phyloP scores from a whole-genome alignment of 2,797 vertebrate species.

The Spizella passerina region DNA sequence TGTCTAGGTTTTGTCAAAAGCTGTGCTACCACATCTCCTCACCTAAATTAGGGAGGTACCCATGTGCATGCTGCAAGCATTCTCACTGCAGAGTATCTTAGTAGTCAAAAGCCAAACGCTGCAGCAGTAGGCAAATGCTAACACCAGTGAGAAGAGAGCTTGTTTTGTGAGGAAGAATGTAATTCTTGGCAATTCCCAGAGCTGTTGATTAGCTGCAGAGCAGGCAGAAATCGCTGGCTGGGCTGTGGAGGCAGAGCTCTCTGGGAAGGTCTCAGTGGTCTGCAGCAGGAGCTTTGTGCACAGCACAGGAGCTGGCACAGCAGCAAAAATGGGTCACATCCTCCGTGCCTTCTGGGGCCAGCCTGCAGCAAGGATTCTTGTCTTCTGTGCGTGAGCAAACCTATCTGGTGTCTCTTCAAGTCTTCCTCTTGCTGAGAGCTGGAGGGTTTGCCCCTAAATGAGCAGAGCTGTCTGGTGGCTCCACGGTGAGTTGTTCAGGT shows the following conservation, averaged over 20 bases:
- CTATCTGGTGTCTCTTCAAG: not conserved
- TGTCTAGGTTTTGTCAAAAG: not conserved
- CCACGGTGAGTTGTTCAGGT: fast-evolving
- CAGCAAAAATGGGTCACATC: not conserved
- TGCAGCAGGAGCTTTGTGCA: not conserved
- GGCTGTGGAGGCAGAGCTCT: not conserved
- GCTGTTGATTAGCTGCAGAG: not conserved
- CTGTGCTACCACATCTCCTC: not conserved
- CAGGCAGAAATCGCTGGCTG: not conserved
- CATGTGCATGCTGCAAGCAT: not conserved
- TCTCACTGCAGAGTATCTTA: not conserved
- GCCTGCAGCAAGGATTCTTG: not conserved
- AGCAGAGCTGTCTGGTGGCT: not conserved
- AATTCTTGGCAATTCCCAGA: not conserved
- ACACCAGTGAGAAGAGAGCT: not conserved
- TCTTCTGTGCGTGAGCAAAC: not conserved
- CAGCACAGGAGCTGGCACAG: not conserved
- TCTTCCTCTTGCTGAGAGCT: not conserved
- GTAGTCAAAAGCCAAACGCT: not conserved
- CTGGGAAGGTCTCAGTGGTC: not conserved
- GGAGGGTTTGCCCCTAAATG: not conserved
- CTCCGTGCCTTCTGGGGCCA: not conserved
- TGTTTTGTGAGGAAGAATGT: not conserved
- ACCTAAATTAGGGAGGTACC: not conserved
- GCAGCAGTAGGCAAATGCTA: not conserved